phyloP scores from a whole-genome alignment of 2,113 vertebrate genomes.

The Epinephelus moara region DNA sequence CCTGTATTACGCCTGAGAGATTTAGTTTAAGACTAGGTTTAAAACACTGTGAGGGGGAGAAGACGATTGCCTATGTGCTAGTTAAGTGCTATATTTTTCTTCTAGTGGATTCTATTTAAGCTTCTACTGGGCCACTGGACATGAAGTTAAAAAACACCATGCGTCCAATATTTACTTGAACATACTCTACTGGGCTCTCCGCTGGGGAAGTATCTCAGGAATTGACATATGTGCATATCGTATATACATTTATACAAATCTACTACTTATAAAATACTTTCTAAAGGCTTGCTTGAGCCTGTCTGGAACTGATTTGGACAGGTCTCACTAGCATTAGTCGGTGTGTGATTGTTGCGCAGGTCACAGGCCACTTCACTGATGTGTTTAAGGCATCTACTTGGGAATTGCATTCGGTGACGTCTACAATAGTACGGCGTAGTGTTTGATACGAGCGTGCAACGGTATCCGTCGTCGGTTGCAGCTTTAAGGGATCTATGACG shows the following conservation, averaged over 20 bases:
- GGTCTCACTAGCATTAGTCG: constrained; percentile 76
- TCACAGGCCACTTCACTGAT: constrained; percentile 84
- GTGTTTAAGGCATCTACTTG: constrained; percentile 87
- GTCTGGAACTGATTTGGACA: constrained; percentile 80
- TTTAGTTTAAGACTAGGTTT: constrained; percentile 54
- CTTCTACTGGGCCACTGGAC: constrained; percentile 64
- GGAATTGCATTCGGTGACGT: constrained; percentile 81
- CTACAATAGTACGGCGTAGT: constrained; percentile 56
- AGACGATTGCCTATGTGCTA: constrained; percentile 84
- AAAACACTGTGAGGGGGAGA: constrained; percentile 65
- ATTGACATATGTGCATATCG: constrained; percentile 73
- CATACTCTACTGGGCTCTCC: constrained; percentile 51
- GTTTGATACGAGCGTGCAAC: constrained; percentile 7
- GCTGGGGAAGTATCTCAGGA: constrained; percentile 64
- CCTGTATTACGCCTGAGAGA: constrained; percentile 80
- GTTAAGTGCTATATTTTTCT: constrained; percentile 81
- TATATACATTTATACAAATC: constrained; percentile 83
- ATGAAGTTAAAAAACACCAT: constrained; percentile 42
- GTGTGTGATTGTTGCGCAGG: constrained; percentile 87
- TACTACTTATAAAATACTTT: constrained; percentile 77
- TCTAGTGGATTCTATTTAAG: constrained; percentile 63
- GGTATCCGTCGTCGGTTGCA: background rate
- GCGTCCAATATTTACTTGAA: constrained; percentile 53
- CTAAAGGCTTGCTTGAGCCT: constrained; percentile 78
- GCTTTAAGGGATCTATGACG: constrained; percentile 33